Conservation (phyloP, 1,140 invertebrate genomes). For the Aphidius ervi region DNA sequence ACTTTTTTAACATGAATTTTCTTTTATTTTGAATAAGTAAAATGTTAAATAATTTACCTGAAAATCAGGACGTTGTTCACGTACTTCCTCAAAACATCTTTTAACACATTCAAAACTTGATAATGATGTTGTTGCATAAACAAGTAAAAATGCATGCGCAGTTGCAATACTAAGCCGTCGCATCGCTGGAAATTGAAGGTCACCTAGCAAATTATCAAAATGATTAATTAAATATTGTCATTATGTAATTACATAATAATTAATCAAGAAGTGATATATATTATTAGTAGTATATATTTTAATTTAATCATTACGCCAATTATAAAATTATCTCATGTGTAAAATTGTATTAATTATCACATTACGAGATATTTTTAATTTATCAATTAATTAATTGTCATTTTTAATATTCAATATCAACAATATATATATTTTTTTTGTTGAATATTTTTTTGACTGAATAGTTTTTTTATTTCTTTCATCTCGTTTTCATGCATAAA, state of each 20-base stretch:
- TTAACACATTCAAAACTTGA: conserved; percentile 75
- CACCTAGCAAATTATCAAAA: conserved; percentile 49
- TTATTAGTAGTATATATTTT: too few species aligned
- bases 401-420: too few species aligned
- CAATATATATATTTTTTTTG: not conserved
- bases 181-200: conserved; percentile 87
- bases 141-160: conserved; percentile 84
- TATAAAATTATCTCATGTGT: too few species aligned
- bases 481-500: not conserved
- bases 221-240: too few species aligned
- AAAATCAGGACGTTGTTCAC: conserved; percentile 72
- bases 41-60: conserved; percentile 47
- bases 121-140: conserved; percentile 77
- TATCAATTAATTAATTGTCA: too few species aligned
- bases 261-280: too few species aligned
- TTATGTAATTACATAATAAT: too few species aligned
- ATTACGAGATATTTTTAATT: too few species aligned
- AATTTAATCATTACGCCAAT: too few species aligned
- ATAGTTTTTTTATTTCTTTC: not conserved
- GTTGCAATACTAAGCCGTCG: conserved; percentile 80
- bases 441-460: not conserved
- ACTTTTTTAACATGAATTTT: too few species aligned
- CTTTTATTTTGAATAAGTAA: too few species aligned
- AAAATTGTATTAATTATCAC: too few species aligned
- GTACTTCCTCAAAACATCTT: conserved; percentile 77